Evolutionary conservation across 2,888 invertebrate species (phyloP).

Genomic region (Argyresthia goedartella): DNA sequence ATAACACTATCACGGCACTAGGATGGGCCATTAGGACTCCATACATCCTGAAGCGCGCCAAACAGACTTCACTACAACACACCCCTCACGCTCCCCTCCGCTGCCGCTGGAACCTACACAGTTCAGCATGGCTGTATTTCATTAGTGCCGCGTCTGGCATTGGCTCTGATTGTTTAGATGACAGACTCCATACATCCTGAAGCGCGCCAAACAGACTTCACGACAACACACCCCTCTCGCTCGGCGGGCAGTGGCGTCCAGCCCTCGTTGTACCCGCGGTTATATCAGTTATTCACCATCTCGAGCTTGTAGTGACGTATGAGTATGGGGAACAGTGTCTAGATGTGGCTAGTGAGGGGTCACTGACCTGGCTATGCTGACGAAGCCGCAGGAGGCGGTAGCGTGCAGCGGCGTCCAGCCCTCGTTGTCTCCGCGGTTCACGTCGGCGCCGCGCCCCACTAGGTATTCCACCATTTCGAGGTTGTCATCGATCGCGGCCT

Average conservation of each 20-base stretch:
- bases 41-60: too few relatives aligned
- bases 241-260: slow-evolving; percentile 99
- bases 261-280: slow-evolving; percentile 98
- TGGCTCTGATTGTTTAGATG: too few relatives aligned
- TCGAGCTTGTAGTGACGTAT: slow-evolving; percentile 98
- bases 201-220: too few relatives aligned
- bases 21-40: too few relatives aligned
- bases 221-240: too few relatives aligned
- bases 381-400: slow-evolving; percentile 96
- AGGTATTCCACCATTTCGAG: slow-evolving; percentile 99
- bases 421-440: slow-evolving; percentile 98
- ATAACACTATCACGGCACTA: too few relatives aligned
- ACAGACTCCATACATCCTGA: background rate
- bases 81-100: too few relatives aligned
- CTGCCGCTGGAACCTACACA: too few relatives aligned
- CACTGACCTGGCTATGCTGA: slow-evolving; percentile 70
- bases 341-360: slow-evolving; percentile 12
- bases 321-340: slow-evolving; percentile 2
- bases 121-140: too few relatives aligned
- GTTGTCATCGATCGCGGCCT: slow-evolving; percentile 99
- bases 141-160: too few relatives aligned
- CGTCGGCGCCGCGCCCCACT: slow-evolving; percentile 94
- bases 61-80: too few relatives aligned
- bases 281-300: slow-evolving; percentile 99
- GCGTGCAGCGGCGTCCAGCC: slow-evolving; percentile 99